phyloP scores from a whole-genome alignment of 1,140 invertebrate genomes.

The Orchesella cincta region DNA sequence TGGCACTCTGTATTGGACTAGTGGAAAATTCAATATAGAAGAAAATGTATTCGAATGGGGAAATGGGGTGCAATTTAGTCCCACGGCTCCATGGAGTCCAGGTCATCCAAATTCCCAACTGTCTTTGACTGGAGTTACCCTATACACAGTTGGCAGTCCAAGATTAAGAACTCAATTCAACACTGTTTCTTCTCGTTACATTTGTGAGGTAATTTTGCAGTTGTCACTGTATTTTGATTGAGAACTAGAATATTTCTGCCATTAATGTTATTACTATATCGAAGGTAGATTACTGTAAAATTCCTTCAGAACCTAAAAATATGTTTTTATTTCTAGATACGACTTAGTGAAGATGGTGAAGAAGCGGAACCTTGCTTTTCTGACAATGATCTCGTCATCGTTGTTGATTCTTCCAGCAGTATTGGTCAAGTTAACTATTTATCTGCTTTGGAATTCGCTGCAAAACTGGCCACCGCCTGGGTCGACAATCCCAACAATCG shows the following conservation, averaged over 20 bases:
- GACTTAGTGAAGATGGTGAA: no score
- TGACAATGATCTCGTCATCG: slow-evolving; percentile 19
- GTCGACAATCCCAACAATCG: neutral
- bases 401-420: slow-evolving; percentile 29
- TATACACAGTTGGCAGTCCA: neutral
- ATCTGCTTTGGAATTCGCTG: neutral
- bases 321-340: no score
- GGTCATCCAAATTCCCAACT: neutral
- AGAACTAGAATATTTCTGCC: no score
- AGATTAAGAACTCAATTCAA: neutral
- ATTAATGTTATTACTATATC: no score
- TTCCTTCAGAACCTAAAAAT: no score
- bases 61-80: neutral
- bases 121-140: neutral
- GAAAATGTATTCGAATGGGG: neutral
- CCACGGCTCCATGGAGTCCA: neutral
- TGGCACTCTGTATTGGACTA: neutral
- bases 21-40: neutral
- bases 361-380: neutral
- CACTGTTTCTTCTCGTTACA: neutral
- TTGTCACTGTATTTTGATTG: no score
- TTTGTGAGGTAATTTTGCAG: neutral
- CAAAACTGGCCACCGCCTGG: neutral
- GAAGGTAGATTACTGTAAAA: no score
- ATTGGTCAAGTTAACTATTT: neutral